These are phyloP conservation scores for Aplodontia rufa DNA, from an alignment of 2,113 vertebrate species.

Conservation along the genomic window DNA sequence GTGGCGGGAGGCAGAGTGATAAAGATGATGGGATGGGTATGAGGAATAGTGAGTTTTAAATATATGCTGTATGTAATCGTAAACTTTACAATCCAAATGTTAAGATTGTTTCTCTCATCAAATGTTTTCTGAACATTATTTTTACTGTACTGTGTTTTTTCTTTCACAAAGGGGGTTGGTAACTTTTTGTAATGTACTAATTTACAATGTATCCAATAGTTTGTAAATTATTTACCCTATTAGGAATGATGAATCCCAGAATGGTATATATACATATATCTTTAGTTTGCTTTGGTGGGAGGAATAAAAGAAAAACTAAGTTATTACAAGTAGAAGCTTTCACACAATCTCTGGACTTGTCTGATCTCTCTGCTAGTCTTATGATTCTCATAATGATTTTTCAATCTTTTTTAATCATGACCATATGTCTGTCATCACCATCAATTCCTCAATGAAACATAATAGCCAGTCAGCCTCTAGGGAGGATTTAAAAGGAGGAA, in stretches of 20 bases:
- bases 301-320: neutral
- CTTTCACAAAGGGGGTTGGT: neutral
- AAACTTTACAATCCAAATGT: conserved; percentile 28
- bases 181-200: neutral
- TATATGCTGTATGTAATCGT: neutral
- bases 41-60: conserved; percentile 12
- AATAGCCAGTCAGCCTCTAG: conserved; percentile 58
- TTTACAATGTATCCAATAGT: conserved; percentile 49
- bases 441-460: conserved; percentile 63
- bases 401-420: conserved; percentile 46
- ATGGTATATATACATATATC: neutral
- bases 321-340: conserved; percentile 7
- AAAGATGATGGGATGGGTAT: neutral
- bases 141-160: conserved; percentile 23
- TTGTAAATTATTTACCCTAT: conserved; percentile 14
- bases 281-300: conserved; percentile 40
- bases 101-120: conserved; percentile 10
- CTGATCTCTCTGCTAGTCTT: conserved; percentile 61
- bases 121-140: conserved; percentile 29
- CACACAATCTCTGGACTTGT: conserved; percentile 18
- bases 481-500: conserved; percentile 67
- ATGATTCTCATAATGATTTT: conserved; percentile 68
- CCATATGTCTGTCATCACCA: conserved; percentile 67
- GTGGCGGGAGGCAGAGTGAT: rapidly evolving
- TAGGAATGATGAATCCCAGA: conserved; percentile 7